Conservation (phyloP, 2,888 invertebrate species). For the Erebia epiphron region DNA sequence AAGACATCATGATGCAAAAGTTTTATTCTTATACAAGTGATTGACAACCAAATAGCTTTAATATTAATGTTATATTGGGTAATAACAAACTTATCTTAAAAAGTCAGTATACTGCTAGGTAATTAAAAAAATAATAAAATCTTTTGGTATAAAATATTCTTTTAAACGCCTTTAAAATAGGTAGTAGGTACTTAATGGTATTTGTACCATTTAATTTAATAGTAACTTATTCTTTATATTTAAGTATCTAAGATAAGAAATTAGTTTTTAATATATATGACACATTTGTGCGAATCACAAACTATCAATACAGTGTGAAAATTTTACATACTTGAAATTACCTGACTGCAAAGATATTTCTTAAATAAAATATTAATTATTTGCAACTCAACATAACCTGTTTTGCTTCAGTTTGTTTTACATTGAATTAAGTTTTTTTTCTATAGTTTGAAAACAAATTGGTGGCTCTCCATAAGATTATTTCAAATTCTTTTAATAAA, state of each 20-base stretch:
- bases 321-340: not conserved
- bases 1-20: constrained; percentile 19
- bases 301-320: not conserved
- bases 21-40: constrained; percentile 26
- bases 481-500: not conserved
- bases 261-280: constrained; percentile 2
- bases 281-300: constrained; percentile 22
- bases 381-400: not conserved
- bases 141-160: constrained; percentile 22
- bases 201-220: not conserved
- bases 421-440: not conserved
- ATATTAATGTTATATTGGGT: constrained; percentile 15
- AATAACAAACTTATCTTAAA: constrained; percentile 10
- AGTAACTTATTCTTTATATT: not conserved
- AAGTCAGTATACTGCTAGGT: constrained; percentile 13
- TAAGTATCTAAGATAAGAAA: not conserved
- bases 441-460: too few relatives aligned
- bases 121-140: constrained; percentile 21
- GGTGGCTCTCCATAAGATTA: too few relatives aligned
- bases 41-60: constrained; percentile 20
- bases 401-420: not conserved
- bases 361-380: not conserved
- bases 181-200: constrained; percentile 3
- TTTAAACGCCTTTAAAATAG: constrained; percentile 17
- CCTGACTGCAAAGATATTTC: not conserved